Conservation (phyloP, 2,113 vertebrate genomes). For the Nesoenas mayeri region DNA sequence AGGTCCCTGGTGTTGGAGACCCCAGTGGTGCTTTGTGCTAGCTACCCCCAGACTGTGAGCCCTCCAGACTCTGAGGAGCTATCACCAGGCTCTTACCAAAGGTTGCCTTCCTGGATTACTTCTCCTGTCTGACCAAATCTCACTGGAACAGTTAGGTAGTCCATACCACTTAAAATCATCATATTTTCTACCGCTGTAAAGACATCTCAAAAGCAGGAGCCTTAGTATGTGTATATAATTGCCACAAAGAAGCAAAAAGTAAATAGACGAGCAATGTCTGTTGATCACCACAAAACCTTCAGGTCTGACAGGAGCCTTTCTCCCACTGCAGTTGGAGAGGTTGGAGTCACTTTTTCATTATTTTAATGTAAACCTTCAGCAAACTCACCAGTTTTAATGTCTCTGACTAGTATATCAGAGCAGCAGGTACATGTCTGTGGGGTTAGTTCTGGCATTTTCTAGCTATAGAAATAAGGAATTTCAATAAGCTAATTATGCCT, state of each 20-base stretch:
- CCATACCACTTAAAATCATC: neutral
- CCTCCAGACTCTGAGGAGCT: fast-evolving
- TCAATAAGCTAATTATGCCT: neutral
- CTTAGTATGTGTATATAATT: neutral
- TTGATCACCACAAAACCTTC: neutral
- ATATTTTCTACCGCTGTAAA: neutral
- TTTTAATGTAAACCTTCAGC: neutral
- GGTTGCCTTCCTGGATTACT: neutral
- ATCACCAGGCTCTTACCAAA: neutral
- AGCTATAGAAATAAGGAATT: neutral
- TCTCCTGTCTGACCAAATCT: neutral
- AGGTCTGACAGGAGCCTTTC: neutral
- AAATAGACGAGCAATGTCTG: neutral
- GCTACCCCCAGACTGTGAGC: fast-evolving
- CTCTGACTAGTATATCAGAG: neutral
- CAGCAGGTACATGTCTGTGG: neutral
- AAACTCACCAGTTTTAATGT: neutral
- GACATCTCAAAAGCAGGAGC: neutral
- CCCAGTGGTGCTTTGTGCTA: neutral
- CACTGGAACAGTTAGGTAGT: neutral
- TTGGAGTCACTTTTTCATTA: neutral
- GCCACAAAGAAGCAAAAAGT: neutral
- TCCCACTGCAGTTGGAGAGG: fast-evolving
- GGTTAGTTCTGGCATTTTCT: neutral
- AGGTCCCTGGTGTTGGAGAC: neutral